Evolutionary conservation across 37 sponge, comb jelly and placozoan genomes (phyloP).

Genomic region (Eunapius fragilis): DNA sequence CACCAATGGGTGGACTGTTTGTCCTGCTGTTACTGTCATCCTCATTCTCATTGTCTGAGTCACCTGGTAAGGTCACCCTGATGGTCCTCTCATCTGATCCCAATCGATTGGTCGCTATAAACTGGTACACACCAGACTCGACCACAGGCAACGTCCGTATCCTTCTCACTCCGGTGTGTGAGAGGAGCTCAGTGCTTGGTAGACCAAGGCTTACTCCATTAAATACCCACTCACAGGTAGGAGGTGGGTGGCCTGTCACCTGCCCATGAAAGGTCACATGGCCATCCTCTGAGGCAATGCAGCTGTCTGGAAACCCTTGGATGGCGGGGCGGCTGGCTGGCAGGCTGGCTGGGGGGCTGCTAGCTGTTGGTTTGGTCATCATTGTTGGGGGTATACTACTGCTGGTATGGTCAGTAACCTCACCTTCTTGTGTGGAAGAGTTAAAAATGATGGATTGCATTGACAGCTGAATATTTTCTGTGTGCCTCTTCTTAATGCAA

Average conservation of each 20-base stretch:
- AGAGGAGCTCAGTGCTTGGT: background rate
- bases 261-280: slow-evolving; percentile 8
- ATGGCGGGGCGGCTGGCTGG: background rate
- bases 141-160: slow-evolving; percentile 10
- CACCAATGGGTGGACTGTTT: background rate
- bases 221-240: slow-evolving; percentile 14
- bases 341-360: background rate
- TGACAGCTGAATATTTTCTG: too few species aligned
- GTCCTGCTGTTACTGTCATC: background rate
- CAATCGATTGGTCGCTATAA: slow-evolving; percentile 20
- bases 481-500: background rate
- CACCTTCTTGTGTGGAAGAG: background rate
- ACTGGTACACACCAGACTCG: slow-evolving; percentile 24
- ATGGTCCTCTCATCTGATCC: background rate
- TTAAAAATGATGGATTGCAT: background rate
- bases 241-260: slow-evolving; percentile 16
- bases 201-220: background rate
- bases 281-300: background rate
- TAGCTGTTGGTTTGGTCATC: background rate
- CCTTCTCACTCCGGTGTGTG: slow-evolving; percentile 17
- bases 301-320: slow-evolving; percentile 1
- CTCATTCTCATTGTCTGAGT: background rate
- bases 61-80: background rate
- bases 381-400: background rate
- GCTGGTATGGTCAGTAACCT: background rate